These are phyloP conservation scores for Crypturellus undulatus DNA, from an alignment of 2,113 vertebrate species.

Conservation along the genomic window DNA sequence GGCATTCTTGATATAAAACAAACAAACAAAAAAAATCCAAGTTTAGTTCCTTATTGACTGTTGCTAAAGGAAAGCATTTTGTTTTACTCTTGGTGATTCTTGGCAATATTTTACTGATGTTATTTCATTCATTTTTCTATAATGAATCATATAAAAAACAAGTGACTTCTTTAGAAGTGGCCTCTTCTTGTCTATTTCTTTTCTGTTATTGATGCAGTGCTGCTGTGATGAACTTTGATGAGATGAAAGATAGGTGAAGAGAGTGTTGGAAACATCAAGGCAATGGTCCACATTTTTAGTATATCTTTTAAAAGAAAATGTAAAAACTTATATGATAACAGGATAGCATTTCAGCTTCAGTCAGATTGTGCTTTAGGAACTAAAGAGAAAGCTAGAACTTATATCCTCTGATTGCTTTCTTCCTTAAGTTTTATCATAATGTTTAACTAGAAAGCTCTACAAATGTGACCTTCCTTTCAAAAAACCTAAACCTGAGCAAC, in stretches of 20 bases:
- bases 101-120: background rate
- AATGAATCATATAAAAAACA: background rate
- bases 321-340: background rate
- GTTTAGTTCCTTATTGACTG: background rate
- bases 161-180: background rate
- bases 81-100: background rate
- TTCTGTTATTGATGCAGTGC: background rate
- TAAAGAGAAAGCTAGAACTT: background rate
- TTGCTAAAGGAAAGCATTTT: background rate
- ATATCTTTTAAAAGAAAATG: background rate
- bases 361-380: background rate
- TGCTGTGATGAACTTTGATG: background rate
- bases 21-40: background rate
- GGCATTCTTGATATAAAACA: background rate
- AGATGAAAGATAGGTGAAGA: background rate
- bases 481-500: background rate
- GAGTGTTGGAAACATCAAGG: background rate
- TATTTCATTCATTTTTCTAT: background rate
- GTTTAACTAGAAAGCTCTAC: background rate
- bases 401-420: background rate
- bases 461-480: fast-evolving
- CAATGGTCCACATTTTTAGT: background rate
- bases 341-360: background rate
- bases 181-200: background rate
- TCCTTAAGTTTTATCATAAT: background rate